Conservation (phyloP, 2,113 vertebrate genomes). For the Morone chrysops region DNA sequence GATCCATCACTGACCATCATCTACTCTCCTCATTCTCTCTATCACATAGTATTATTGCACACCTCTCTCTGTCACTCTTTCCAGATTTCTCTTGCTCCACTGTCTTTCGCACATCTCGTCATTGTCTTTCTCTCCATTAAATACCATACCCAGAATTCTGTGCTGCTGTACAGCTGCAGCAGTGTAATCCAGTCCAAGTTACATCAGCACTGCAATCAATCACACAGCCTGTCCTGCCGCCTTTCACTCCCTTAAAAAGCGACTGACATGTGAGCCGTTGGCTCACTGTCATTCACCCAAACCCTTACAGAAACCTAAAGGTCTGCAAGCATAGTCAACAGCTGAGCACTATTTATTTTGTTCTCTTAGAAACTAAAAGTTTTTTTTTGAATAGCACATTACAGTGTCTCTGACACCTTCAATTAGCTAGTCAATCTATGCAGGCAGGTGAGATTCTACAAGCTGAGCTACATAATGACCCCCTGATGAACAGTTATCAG, state of each 20-base stretch:
- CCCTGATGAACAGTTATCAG: conserved; percentile 15
- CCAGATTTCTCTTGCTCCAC: conserved; percentile 20
- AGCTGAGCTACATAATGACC: conserved; percentile 22
- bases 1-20: conserved; percentile 64
- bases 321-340: conserved; percentile 23
- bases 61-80: conserved; percentile 34
- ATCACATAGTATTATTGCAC: background rate
- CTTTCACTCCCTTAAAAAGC: conserved; percentile 38
- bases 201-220: conserved; percentile 79
- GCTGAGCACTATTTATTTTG: conserved; percentile 5
- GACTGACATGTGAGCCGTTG: conserved; percentile 40
- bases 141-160: conserved; percentile 50
- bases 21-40: conserved; percentile 17
- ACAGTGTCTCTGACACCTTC: background rate
- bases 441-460: conserved; percentile 10
- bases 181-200: conserved; percentile 61
- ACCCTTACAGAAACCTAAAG: conserved; percentile 5
- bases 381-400: conserved; percentile 13
- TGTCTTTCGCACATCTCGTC: conserved; percentile 13
- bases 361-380: too few relatives aligned
- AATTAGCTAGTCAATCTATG: conserved; percentile 16
- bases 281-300: conserved; percentile 49
- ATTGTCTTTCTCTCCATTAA: conserved; percentile 39
- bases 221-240: conserved; percentile 50
- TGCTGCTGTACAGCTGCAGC: conserved; percentile 46